A percentile compares a stretch with the other conserved stretches of the same genome.
Conservation (phyloP, 2,888 invertebrate species). For the Cephonodes hylas region DNA sequence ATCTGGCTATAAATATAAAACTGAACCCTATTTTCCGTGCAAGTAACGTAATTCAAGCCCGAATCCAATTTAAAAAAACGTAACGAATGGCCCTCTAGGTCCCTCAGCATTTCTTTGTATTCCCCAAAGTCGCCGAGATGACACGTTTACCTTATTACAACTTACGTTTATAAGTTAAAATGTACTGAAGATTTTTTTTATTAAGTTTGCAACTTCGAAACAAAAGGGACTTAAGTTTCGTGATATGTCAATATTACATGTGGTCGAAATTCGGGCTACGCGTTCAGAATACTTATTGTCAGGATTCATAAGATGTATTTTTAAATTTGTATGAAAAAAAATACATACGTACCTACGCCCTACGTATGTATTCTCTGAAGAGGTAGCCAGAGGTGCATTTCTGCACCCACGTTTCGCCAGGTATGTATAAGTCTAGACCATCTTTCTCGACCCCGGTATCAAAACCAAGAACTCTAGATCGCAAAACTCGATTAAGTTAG, state of each 20-base stretch:
- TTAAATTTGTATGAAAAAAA: not conserved
- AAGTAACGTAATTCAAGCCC: not conserved
- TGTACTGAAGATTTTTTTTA: not conserved
- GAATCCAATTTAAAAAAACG: not conserved
- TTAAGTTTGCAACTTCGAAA: not conserved
- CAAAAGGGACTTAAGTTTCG: not conserved
- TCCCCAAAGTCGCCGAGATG: not conserved
- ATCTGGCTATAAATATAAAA: too few relatives aligned
- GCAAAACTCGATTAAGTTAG: too few relatives aligned
- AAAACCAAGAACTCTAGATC: too few relatives aligned
- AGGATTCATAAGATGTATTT: not conserved
- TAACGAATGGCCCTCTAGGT: not conserved
- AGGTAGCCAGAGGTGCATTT: too few relatives aligned
- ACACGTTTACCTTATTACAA: not conserved
- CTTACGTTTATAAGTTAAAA: not conserved
- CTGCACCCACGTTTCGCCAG: too few relatives aligned
- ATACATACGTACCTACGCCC: too few relatives aligned
- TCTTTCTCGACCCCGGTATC: too few relatives aligned
- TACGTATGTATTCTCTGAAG: too few relatives aligned
- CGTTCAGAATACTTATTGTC: not conserved
- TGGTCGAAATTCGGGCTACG: slow-evolving; percentile 4
- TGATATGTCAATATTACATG: slow-evolving; percentile 6
- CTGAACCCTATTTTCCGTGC: not conserved
- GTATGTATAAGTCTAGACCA: too few relatives aligned
- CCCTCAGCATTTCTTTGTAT: not conserved